These are phyloP conservation scores for Portunus trituberculatus DNA, from an alignment of 1,140 invertebrate genomes.

Conservation along the genomic window DNA sequence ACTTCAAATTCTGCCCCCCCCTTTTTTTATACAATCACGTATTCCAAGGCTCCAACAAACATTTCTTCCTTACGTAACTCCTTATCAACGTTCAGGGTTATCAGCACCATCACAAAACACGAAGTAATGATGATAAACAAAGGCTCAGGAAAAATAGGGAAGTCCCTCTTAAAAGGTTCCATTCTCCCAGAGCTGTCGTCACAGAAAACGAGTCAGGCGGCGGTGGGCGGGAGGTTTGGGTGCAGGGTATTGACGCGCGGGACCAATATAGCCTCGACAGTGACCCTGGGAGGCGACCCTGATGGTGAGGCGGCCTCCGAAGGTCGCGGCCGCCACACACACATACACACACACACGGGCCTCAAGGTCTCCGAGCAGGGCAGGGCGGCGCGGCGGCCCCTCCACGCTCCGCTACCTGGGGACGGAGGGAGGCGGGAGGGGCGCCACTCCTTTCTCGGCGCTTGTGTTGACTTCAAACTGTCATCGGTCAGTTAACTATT, in stretches of 20 bases:
- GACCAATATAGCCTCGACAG: neutral
- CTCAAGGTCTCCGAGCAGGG: neutral
- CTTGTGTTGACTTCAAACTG: too few relatives aligned
- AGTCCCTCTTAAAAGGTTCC: neutral
- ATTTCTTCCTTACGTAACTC: too few relatives aligned
- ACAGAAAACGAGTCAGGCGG: neutral
- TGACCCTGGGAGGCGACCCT: slow-evolving; percentile 5
- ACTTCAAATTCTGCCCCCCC: too few relatives aligned
- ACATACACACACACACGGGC: neutral
- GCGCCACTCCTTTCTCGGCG: neutral
- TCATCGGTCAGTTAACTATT: neutral
- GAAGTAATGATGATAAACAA: too few relatives aligned
- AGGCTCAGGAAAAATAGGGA: too few relatives aligned
- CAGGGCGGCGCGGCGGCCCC: neutral
- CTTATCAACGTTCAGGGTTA: neutral
- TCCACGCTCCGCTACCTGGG: neutral
- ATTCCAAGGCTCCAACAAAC: too few relatives aligned
- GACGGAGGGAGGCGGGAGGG: neutral
- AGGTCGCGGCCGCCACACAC: slow-evolving; percentile 10
- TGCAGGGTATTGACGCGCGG: neutral
- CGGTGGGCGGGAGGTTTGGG: neutral
- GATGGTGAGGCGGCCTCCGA: neutral
- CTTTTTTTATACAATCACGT: too few relatives aligned
- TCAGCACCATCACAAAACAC: too few relatives aligned
- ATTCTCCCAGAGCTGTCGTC: neutral